Percentiles rank a stretch among this genome's conserved stretches.
Evolutionary conservation across 35 echinoderm and acorn worm species (phyloP).

Genomic region (Eucidaris tribuloides): DNA sequence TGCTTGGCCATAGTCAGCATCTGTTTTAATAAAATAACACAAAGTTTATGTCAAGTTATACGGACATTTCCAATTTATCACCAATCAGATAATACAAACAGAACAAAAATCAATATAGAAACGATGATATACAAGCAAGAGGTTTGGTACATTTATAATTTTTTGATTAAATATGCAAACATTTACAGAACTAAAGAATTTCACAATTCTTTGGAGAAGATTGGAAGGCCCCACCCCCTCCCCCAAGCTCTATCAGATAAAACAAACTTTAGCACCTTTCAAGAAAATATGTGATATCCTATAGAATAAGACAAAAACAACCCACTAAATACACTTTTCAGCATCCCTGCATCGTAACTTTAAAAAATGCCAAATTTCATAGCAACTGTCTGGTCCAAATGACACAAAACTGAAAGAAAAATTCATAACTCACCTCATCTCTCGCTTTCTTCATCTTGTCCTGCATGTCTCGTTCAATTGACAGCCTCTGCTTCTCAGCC

Average conservation of each 20-base stretch:
- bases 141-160: no score
- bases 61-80: neutral
- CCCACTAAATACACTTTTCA: neutral
- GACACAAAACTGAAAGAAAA: neutral
- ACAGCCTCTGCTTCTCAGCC: slow-evolving; percentile 86
- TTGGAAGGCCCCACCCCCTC: no score
- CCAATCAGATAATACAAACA: no score
- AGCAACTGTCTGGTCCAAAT: neutral
- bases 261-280: no score
- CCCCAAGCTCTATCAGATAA: no score
- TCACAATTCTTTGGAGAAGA: no score
- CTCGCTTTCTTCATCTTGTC: slow-evolving; percentile 77
- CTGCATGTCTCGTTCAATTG: slow-evolving; percentile 80
- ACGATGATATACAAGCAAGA: no score
- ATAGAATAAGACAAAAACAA: no score
- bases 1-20: slow-evolving; percentile 71
- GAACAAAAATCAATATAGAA: no score
- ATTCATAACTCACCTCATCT: slow-evolving; percentile 72
- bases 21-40: slow-evolving; percentile 35
- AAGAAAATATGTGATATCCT: no score
- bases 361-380: neutral
- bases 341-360: neutral
- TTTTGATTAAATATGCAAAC: no score
- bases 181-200: no score
- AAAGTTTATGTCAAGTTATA: neutral